Base-by-base conservation (phyloP, 2,797 vertebrate genomes). In the Molossus molossus region DNA sequence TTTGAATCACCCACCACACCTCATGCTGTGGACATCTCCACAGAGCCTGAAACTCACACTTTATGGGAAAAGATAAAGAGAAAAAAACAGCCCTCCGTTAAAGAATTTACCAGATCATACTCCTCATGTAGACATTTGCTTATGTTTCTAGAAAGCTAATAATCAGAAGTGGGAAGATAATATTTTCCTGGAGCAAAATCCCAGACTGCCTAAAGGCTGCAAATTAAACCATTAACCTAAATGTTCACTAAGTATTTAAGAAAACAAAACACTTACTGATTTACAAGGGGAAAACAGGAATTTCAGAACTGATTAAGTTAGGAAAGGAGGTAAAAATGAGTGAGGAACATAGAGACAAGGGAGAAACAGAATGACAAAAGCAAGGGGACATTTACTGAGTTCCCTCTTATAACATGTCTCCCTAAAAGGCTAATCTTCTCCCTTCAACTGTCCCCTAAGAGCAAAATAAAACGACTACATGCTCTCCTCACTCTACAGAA, bases 141-240 rank as follows among this genome's bases (percentile, higher is more conserved):
- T 96, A 82, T 29, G 33, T 88, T 95, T 97, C 91, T 81, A 94
- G 89, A 96, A 96, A 94, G 82, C 87, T 69, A 53, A 85, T 45
- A 17, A 90, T 90, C 40, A 76, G 73, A 65, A 90, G 45, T 57
- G 57, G 20, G 55, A 33, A 10, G 23, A 20, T 45, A 58, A 92
- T 20, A 40, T 65, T 50, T 86, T 70, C 17, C 85, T 10, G 14
- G 27, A 80, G 90, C 82, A 77, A 94, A 91, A 81, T 33, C 77
- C 62, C 95, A 84, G 33, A 70, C 50, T 25, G 50, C 40, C 20
- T 53, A 37, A 80, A 75, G 37, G 20, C 23, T 83, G 48, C 3
- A 58, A 76, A 72, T 27, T 48, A 69, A 72, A 93, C 27, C 75
- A 76, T 58, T 65, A 76, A 92, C 48, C 37, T 85, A 77, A 87